Evolutionary conservation across 2,797 vertebrate species (phyloP), one percentile per base, ranked within the genome.

Genomic region (Sus cebifrons): DNA sequence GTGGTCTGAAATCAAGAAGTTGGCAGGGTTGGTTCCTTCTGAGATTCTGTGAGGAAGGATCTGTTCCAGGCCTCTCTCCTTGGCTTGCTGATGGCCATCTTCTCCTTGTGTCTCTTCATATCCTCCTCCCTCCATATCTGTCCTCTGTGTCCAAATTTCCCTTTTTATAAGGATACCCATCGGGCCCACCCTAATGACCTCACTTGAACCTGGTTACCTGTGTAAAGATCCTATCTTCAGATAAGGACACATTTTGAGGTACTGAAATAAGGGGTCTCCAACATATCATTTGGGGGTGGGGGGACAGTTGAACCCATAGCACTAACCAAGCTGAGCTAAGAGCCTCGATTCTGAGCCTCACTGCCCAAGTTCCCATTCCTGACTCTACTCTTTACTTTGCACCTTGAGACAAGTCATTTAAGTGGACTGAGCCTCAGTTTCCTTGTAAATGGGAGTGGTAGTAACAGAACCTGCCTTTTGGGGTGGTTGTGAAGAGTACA

Each of bases 1-100:
- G 29, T 90, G 78, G 67, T 84, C 86, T 83, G 77, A 78, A 95
- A 78, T 81, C 2, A 21, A 75, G 49, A 11, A 32, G 16, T 91
- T 58, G 65, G 40, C 70, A 54, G 81, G n/a, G 17, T 58, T 89
- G 65, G 16, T 71, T 86, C 21, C 75, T 78, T 73, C 54, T 27
- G 36, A 89, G 32, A n/a, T 25, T 25, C 79, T 87, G 20, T 86
- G 64, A 79, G 44, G 25, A 60, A 20, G 65, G 14, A 68, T 52
- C 29, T 54, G 21, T 86, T 16, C 12, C 75, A 44, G 52, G 36
- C 11, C 67, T 52, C 9, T 56, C 36, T 70, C 8, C 54, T 67
- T 70, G 60, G 52, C 77, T 40, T 85, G 21, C 40, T 13, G 6
- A 44, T 8, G 11, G 27, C 29, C n/a, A 6, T 74, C 75, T 74